These are phyloP conservation scores for Stercorarius parasiticus DNA, from an alignment of 2,113 vertebrate genomes.

Conservation along the genomic window DNA sequence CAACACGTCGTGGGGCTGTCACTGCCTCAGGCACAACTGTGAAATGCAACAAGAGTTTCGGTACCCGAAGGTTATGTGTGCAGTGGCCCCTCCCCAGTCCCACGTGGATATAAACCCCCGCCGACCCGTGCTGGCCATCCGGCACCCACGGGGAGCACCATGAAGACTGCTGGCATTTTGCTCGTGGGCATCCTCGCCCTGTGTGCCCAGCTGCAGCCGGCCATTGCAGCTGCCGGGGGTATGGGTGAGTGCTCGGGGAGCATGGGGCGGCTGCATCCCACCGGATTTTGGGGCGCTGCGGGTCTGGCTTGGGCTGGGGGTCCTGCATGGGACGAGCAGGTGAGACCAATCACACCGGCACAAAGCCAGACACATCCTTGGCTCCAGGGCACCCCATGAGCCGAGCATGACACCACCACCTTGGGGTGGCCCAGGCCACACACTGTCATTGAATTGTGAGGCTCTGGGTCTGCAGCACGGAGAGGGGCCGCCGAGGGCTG, in stretches of 20 bases:
- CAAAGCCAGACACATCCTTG: neutral
- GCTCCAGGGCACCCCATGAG: neutral
- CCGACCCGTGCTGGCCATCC: rapidly evolving
- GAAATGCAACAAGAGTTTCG: neutral
- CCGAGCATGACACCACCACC: too few species aligned
- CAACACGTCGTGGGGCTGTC: neutral
- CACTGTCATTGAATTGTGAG: rapidly evolving
- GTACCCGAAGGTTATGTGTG: neutral
- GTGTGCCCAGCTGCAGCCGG: neutral
- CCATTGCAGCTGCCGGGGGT: rapidly evolving
- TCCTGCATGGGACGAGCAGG: rapidly evolving
- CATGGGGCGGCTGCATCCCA: neutral
- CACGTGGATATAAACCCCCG: neutral
- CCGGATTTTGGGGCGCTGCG: rapidly evolving
- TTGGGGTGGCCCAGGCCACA: neutral
- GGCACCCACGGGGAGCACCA: neutral
- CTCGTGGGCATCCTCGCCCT: constrained; percentile 2
- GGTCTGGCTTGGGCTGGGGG: neutral
- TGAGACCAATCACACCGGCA: neutral
- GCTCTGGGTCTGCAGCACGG: rapidly evolving
- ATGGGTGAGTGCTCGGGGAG: neutral
- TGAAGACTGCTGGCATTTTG: neutral
- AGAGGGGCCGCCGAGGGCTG: rapidly evolving
- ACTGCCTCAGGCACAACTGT: constrained; percentile 22
- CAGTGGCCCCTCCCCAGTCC: neutral